Evolutionary conservation across 2,113 vertebrate genomes (phyloP), one percentile per base, ranked within the genome.

Genomic region (Crotalus viridis): DNA sequence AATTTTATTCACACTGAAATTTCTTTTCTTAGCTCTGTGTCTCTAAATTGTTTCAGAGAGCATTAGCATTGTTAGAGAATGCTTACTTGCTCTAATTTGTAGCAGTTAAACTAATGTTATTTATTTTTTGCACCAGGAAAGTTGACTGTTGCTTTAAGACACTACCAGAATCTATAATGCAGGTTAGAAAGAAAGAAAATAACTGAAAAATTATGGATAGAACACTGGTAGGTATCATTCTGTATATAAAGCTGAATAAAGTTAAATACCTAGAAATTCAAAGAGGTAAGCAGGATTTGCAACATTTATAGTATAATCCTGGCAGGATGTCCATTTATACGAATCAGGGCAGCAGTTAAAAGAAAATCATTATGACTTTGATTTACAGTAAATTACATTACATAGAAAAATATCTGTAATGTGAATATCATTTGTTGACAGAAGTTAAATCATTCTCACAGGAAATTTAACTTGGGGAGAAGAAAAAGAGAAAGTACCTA

Each of bases 341-440:
- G 43, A 91, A 91, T 56, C 59, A 93, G 87, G 61, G 26, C 10
- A 56, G 39, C 17, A 74, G 26, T 91, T 93, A 46, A 33, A 85
- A 52, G 1, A 55, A 85, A 93, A 91, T 91, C 56, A 91, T 91
- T 91, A 85, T 86, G 26, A 28, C 64, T 91, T 89, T 93, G 87
- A 93, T 54, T 89, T 93, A 89, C 74, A 88, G 24, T 55, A 92
- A 81, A 43, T 81, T 81, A 81, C 39, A 85, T 54, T 59, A 86
- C 88, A 57, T 64, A 46, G 26, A 81, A 69, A 88, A 43, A 48
- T 28, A 52, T 69, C 43, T 55, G 57, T 87, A 93, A 90, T 48
- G 52, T 85, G 24, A 46, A 86, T 87, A 51, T 85, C 48, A 74
- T 46, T 87, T 17, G 91, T 19, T 90, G 87, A 64, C 74, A 86